Percentiles rank a stretch among this genome's conserved stretches.
phyloP scores from a whole-genome alignment of 2,888 invertebrate genomes.

The Drosophila hamatofila region DNA sequence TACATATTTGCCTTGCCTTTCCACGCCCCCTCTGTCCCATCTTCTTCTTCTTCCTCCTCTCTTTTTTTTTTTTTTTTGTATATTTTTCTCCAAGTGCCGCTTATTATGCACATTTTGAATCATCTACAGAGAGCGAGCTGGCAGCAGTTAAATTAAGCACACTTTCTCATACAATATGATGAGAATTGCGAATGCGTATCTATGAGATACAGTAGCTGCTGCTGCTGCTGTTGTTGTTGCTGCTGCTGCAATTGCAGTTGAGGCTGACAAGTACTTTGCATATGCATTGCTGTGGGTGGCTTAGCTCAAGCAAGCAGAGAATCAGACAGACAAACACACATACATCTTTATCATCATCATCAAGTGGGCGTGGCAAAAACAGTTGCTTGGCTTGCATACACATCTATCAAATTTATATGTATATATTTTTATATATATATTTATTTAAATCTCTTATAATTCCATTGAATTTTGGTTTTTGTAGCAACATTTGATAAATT shows the following conservation, averaged over 20 bases:
- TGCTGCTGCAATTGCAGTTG: slow-evolving; percentile 15
- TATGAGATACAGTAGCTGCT: slow-evolving; percentile 48
- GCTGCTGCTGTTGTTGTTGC: slow-evolving; percentile 3
- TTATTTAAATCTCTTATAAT: slow-evolving; percentile 3
- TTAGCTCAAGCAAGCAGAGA: slow-evolving; percentile 23
- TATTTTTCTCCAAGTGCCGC: slow-evolving; percentile 65
- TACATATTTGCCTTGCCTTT: slow-evolving; percentile 39
- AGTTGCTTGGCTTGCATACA: slow-evolving; percentile 6
- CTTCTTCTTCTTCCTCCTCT: slow-evolving; percentile 13
- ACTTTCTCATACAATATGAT: slow-evolving; percentile 55
- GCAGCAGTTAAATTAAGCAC: slow-evolving; percentile 76
- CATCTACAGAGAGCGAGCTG: slow-evolving; percentile 58
- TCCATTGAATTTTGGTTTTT: slow-evolving; percentile 19
- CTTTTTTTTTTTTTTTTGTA: slow-evolving; percentile 5
- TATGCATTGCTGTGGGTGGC: slow-evolving; percentile 50
- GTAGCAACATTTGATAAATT: neutral
- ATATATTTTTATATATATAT: neutral
- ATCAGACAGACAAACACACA: slow-evolving; percentile 9
- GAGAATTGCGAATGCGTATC: slow-evolving; percentile 53
- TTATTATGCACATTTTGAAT: slow-evolving; percentile 81
- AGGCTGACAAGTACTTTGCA: slow-evolving; percentile 50
- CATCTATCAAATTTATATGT: neutral
- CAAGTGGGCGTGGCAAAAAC: slow-evolving; percentile 34
- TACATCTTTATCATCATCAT: slow-evolving; percentile 1
- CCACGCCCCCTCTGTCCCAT: neutral